Base-by-base conservation (phyloP, 2,113 vertebrate species). In the Tricholaema leucomelas region DNA sequence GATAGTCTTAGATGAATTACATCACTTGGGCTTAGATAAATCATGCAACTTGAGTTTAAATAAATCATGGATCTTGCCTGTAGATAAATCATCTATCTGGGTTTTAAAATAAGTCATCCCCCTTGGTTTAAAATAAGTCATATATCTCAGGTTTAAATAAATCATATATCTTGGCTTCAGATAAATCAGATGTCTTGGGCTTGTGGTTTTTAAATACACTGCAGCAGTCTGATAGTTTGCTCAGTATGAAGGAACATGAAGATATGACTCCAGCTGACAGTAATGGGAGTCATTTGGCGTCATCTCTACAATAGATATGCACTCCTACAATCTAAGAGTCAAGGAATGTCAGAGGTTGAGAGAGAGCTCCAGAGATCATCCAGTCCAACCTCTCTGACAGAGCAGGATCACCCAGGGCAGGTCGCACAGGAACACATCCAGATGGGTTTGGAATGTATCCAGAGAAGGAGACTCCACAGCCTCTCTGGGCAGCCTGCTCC, bases 191-290 rank as follows among this genome's bases (percentile, higher is more conserved):
- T 75, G 44, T 72, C 59, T 55, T 52, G 59, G 19, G 0, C 46
- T 84, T 12, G 2, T 82, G 33, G 33, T 72, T 76, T 90, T 80
- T 69, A 85, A 84, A 46, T 42, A 40, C 70, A 12, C 48, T 72
- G 20, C 33, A 80, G 78, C 66, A 40, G 58, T 55, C 88, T 78
- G 79, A 81, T 94, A 88, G 81, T 93, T 84, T 87, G 25, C 59
- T 82, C 71, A 77, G 88, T 90, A 25, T 88, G 80, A 79, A 88
- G 40, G n/a, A 59, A 40, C 40, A 58, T 23, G 36, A 79, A 90
- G 81, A 88, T 55, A 80, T 60, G 71, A 88, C 81, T 90, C 42
- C 85, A 33, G 48, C 72, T 92, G 85, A 88, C 79, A 88, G n/a
- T 56, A 78, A 81, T 60, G 65, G 48, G 54, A 87, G 90, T 86